These are phyloP conservation scores for Menidia beryllina DNA, from an alignment of 2,113 vertebrate species.

Conservation along the genomic window DNA sequence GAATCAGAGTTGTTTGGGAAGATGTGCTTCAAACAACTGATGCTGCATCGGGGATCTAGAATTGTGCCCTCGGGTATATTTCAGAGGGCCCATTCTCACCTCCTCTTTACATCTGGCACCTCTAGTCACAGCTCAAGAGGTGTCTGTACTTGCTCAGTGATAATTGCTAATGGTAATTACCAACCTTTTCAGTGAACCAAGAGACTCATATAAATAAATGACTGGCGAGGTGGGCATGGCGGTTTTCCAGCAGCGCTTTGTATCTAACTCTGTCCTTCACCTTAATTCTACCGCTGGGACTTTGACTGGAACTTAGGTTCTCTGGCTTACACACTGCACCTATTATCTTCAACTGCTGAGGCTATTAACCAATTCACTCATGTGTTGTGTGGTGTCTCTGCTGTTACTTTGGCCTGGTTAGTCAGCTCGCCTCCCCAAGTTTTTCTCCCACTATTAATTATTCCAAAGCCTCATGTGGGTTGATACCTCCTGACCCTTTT, in stretches of 20 bases:
- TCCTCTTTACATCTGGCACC: conserved; percentile 63
- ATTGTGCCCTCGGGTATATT: conserved; percentile 50
- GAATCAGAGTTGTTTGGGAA: conserved; percentile 35
- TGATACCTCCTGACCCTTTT: conserved; percentile 59
- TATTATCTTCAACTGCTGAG: conserved; percentile 60
- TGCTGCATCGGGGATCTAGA: conserved; percentile 34
- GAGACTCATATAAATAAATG: conserved; percentile 76
- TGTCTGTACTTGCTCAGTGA: conserved; percentile 72
- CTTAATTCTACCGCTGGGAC: conserved; percentile 60
- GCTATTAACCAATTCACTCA: conserved; percentile 65
- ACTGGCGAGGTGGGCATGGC: conserved; percentile 38
- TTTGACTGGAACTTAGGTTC: conserved; percentile 51
- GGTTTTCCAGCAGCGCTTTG: conserved; percentile 49
- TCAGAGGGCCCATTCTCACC: conserved; percentile 49
- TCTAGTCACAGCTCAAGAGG: conserved; percentile 33
- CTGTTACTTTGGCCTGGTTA: conserved; percentile 40
- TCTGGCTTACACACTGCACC: conserved; percentile 34
- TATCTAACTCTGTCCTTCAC: conserved; percentile 62
- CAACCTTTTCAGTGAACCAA: conserved; percentile 64
- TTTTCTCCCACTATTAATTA: conserved; percentile 54
- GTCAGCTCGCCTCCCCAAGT: conserved; percentile 21
- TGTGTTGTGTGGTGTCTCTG: conserved; percentile 34
- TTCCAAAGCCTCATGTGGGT: conserved; percentile 37
- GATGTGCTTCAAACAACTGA: conserved; percentile 33
- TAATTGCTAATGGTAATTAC: conserved; percentile 76